Base-by-base conservation (phyloP, 2,113 vertebrate species). In the Proteles cristata region DNA sequence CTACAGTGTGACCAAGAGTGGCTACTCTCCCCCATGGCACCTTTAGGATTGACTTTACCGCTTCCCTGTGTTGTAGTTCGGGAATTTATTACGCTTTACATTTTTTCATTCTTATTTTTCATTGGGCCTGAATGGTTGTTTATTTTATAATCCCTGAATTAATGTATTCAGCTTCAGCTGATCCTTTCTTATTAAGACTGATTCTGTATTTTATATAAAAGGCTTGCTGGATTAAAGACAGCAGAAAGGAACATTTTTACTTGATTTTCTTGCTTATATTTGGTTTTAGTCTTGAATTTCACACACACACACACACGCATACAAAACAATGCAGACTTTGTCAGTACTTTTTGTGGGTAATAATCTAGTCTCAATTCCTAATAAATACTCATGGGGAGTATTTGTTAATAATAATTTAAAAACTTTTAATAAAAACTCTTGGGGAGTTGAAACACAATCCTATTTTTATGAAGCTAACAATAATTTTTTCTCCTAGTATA, bases 181-280 rank as follows among this genome's bases (percentile, higher is more conserved):
- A 76, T 77, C 21, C 50, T 90, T 81, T 79, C 43, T 76, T 77
- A 12, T 9, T 9, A 82, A 82, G 11, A 15, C 71, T 68, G 77
- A 45, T 83, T 88, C 23, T 84, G 1, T 71, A 74, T 82, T 95
- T 97, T 90, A 58, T 69, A 23, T 89, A 66, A 97, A 85, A 43
- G 53, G 66, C 43, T 80, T 88, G 7, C n/a, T 92, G 33, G n/a
- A n/a, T 93, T 84, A 96, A 87, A 93, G 71, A 87, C 17, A 39
- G 35, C 21, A 94, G 50, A 88, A 93, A 90, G 85, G 43, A 85
- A 86, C 73, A 61, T 81, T 81, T 81, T 81, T 95, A 48, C 53
- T 66, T 86, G 33, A 92, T 96, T 82, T 94, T 87, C 48, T 91
- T 79, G 26, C 65, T 16, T 33, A 0, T 95, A 3, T 95, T 90